Percentiles rank a stretch among this genome's conserved stretches.
Evolutionary conservation across 2,888 invertebrate species (phyloP).

Genomic region (Oxyteleia sp.): DNA sequence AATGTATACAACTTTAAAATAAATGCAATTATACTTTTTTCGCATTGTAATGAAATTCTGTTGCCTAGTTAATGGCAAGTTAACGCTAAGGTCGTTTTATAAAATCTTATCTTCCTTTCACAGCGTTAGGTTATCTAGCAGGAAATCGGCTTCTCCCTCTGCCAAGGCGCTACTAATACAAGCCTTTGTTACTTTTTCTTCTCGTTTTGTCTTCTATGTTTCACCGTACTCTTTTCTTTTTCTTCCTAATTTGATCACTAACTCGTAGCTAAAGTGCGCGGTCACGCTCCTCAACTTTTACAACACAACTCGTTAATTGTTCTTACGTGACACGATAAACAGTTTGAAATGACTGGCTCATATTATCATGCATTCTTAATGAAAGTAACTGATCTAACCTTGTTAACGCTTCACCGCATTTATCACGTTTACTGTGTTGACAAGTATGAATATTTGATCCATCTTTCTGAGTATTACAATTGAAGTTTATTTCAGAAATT

Average conservation of each 20-base stretch:
- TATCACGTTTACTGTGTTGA: slow-evolving; percentile 9
- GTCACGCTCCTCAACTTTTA: slow-evolving; percentile 84
- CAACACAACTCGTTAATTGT: slow-evolving; percentile 70
- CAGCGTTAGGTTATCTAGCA: slow-evolving; percentile 5
- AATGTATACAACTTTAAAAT: too few species aligned
- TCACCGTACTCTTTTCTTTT: slow-evolving; percentile 18
- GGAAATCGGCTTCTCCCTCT: slow-evolving; percentile 15
- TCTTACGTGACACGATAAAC: slow-evolving; percentile 48
- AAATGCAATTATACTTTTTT: too few species aligned
- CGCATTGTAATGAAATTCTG: background rate
- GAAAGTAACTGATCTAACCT: slow-evolving; percentile 27
- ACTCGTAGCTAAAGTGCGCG: slow-evolving; percentile 56
- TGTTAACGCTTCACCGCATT: slow-evolving; percentile 19
- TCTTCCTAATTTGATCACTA: slow-evolving; percentile 32
- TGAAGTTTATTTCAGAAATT: background rate
- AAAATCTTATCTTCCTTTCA: slow-evolving; percentile 15
- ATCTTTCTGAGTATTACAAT: background rate
- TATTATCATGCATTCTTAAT: slow-evolving; percentile 38
- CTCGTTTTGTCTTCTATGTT: slow-evolving; percentile 11
- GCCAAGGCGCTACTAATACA: slow-evolving; percentile 25
- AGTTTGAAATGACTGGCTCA: slow-evolving; percentile 22
- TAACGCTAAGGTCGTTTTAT: background rate
- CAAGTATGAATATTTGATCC: background rate
- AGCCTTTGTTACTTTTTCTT: slow-evolving; percentile 48
- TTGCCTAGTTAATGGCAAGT: background rate